These are phyloP conservation scores for Acleris cristana DNA, from an alignment of 2,888 invertebrate species.

Conservation along the genomic window DNA sequence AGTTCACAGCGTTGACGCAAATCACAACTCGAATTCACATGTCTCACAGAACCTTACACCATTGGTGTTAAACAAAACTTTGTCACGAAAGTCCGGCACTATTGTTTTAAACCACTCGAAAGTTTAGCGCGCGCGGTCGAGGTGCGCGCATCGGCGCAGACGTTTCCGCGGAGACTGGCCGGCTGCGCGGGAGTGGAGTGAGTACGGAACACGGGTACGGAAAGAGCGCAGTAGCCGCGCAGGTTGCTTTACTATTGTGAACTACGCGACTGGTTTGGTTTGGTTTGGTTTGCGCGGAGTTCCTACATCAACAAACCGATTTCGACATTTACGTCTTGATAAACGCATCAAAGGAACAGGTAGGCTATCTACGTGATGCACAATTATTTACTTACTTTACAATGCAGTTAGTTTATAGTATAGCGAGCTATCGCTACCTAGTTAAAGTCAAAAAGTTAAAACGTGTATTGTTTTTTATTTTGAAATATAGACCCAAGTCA, in stretches of 20 bases:
- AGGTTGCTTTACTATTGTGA: slow-evolving; percentile 53
- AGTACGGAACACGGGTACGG: not conserved
- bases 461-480: no score
- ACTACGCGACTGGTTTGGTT: slow-evolving; percentile 71
- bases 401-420: no score
- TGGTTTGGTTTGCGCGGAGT: slow-evolving; percentile 62
- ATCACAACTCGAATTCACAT: slow-evolving; percentile 63
- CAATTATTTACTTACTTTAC: no score
- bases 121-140: slow-evolving; percentile 52
- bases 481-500: no score
- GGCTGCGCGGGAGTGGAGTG: slow-evolving; percentile 23
- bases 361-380: no score
- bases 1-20: slow-evolving; percentile 60
- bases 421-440: no score
- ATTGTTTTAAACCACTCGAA: slow-evolving; percentile 53
- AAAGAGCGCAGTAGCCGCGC: slow-evolving; percentile 45
- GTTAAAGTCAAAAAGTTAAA: no score
- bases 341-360: slow-evolving; percentile 46
- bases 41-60: slow-evolving; percentile 59
- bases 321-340: slow-evolving; percentile 46
- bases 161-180: slow-evolving; percentile 68
- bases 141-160: slow-evolving; percentile 53
- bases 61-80: slow-evolving; percentile 42
- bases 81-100: slow-evolving; percentile 56
- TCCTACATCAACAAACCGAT: slow-evolving; percentile 51